Conservation (phyloP, 2,888 invertebrate species). For the Lissocephala sabroskyi region DNA sequence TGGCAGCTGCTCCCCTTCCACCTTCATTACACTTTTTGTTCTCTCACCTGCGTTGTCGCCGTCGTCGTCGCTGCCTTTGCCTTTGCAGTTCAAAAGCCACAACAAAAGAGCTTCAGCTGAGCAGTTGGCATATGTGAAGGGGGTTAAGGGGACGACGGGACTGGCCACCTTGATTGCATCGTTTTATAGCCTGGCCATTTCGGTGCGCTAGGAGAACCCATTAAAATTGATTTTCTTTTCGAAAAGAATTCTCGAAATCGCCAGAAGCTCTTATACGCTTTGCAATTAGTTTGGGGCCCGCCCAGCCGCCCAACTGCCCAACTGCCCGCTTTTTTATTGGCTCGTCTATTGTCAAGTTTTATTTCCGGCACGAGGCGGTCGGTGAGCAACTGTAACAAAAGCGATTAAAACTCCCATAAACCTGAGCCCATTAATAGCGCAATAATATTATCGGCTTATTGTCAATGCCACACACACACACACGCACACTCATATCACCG, state of each 20-base stretch:
- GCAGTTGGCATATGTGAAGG: background rate
- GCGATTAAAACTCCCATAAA: conserved; percentile 67
- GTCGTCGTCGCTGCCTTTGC: no score
- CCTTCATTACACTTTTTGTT: conserved; percentile 39
- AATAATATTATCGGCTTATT: conserved; percentile 65
- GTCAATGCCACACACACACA: conserved; percentile 50
- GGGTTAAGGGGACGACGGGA: no score
- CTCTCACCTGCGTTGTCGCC: background rate
- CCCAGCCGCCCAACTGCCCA: no score
- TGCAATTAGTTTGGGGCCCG: conserved; percentile 46
- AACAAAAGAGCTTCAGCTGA: conserved; percentile 17
- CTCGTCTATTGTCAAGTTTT: conserved; percentile 47
- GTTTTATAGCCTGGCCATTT: background rate
- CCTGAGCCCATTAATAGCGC: conserved; percentile 62
- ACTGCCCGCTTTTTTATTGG: conserved; percentile 32
- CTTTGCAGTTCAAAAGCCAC: conserved; percentile 8
- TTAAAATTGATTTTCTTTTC: conserved; percentile 62
- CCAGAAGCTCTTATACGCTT: no score
- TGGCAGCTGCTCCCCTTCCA: conserved; percentile 14
- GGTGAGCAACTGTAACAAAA: conserved; percentile 53
- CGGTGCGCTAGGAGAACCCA: conserved; percentile 36
- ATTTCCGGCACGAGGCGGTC: conserved; percentile 46
- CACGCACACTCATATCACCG: conserved; percentile 11
- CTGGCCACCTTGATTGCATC: conserved; percentile 11
- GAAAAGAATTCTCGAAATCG: no score